A percentile compares a stretch with the other conserved stretches of the same genome.
These are phyloP conservation scores for Dinothrombium tinctorium DNA, from an alignment of 1,140 invertebrate genomes.

Conservation along the genomic window DNA sequence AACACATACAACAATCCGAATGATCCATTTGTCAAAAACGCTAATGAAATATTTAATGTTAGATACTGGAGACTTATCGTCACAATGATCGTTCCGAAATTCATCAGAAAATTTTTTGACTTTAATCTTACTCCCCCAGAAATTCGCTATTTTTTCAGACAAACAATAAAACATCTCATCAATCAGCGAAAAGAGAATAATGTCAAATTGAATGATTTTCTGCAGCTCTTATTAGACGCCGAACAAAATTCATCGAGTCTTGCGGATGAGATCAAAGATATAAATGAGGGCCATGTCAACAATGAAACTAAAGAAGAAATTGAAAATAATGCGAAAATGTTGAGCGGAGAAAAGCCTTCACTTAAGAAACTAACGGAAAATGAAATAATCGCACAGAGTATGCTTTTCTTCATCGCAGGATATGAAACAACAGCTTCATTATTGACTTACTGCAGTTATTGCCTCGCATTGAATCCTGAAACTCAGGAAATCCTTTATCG, in stretches of 20 bases:
- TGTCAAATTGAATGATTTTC: constrained; percentile 1
- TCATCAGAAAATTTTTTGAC: background rate
- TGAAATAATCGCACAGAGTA: constrained; percentile 34
- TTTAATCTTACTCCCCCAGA: background rate
- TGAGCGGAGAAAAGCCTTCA: background rate
- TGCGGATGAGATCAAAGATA: too few relatives aligned
- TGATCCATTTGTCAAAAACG: constrained; percentile 18
- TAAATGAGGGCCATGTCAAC: background rate
- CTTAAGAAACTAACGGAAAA: constrained; percentile 25
- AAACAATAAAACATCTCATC: background rate
- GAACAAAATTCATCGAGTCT: too few relatives aligned
- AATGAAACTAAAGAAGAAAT: background rate
- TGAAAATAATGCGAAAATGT: background rate
- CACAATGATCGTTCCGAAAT: background rate
- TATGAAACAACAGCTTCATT: constrained; percentile 27
- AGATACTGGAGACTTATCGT: background rate
- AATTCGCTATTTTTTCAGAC: background rate
- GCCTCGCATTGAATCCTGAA: constrained; percentile 24
- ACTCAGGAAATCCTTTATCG: constrained; percentile 24
- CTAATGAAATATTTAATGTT: constrained; percentile 12
- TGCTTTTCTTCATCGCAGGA: constrained; percentile 37
- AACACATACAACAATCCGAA: constrained; percentile 20
- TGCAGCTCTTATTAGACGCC: background rate
- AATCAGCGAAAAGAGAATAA: background rate
- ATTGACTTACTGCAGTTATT: constrained; percentile 24